These are phyloP conservation scores for Drosophila murphyi DNA, from an alignment of 1,140 invertebrate genomes.

Conservation along the genomic window DNA sequence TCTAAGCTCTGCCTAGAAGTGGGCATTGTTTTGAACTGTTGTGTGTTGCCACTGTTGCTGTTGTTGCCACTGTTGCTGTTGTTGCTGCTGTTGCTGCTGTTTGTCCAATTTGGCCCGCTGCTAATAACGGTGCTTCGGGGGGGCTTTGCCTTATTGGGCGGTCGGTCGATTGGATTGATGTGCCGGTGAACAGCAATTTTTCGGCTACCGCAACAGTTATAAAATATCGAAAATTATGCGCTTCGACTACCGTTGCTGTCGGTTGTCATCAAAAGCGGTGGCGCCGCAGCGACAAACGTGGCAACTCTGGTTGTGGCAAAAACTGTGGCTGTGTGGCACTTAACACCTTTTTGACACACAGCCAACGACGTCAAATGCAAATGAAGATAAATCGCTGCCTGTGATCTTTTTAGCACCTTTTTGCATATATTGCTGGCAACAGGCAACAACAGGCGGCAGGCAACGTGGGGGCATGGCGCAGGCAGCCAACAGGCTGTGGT, in stretches of 20 bases:
- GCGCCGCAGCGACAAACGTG: constrained; percentile 48
- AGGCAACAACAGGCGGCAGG: constrained; percentile 9
- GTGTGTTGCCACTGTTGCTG: constrained; percentile 11
- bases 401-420: constrained; percentile 83
- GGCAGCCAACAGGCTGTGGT: constrained; percentile 27
- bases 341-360: constrained; percentile 82
- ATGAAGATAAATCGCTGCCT: constrained; percentile 84
- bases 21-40: constrained; percentile 39
- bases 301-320: constrained; percentile 29
- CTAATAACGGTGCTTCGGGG: constrained; percentile 72
- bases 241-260: constrained; percentile 65
- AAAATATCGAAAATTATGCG: constrained; percentile 82
- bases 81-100: constrained; percentile 29
- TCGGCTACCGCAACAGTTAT: constrained; percentile 66
- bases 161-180: constrained; percentile 66
- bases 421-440: constrained; percentile 69
- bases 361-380: constrained; percentile 82
- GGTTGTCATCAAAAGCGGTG: constrained; percentile 75
- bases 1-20: constrained; percentile 56
- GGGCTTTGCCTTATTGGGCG: constrained; percentile 71
- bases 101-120: constrained; percentile 72
- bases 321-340: constrained; percentile 59
- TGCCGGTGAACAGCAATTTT: constrained; percentile 59
- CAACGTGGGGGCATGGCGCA: constrained; percentile 7
- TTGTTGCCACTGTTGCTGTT: constrained; percentile 21